Base-by-base conservation (phyloP, 2,797 vertebrate species). In the Paedocypris micromegethes region DNA sequence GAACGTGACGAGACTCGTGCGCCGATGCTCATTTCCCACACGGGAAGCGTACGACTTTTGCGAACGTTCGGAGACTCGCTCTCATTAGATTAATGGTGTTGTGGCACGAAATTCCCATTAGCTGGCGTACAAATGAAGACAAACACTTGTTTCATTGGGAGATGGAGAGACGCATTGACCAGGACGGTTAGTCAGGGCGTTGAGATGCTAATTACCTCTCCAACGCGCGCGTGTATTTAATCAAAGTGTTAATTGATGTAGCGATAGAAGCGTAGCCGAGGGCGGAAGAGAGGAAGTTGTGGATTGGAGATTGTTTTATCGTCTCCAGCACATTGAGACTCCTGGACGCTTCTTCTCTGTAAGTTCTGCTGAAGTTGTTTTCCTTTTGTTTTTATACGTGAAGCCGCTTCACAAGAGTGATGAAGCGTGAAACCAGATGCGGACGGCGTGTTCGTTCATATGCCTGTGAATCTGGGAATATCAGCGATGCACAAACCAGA, bases 181-280 rank as follows among this genome's bases (percentile, higher is more conserved):
- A 83, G 91, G 90, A 90, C 91, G 90, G 92, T 96, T 94, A 93
- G 92, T 93, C 88, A 91, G 91, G 86, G 89, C 90, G 91, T 93
- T 92, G 89, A 93, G 93, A 97, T 95, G 95, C 93, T 98, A 99
- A 98, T 98, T 98, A 96, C 93, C 92, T 93, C 94, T 95, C 96
- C 97, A 97, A 92, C 92, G 93, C 94, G 94, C 92, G 93, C 94
- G 93, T 95, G 94, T 97, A 95, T 95, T 98, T 98, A 97, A 99
- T 98, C 93, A 97, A 92, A 87, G 92, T 88, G 91, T 92, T 98
- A 99, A 98, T 98, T 98, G 94, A 97, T 96, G 95, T 93, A 91
- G 91, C 93, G 94, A 93, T 93, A 93, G 91, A 94, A 94, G 92
- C 84, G 88, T 93, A 94, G 96, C 94, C 96, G 94, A 89, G 78